phyloP scores from a whole-genome alignment of 2,797 vertebrate species.

The Periparus ater region DNA sequence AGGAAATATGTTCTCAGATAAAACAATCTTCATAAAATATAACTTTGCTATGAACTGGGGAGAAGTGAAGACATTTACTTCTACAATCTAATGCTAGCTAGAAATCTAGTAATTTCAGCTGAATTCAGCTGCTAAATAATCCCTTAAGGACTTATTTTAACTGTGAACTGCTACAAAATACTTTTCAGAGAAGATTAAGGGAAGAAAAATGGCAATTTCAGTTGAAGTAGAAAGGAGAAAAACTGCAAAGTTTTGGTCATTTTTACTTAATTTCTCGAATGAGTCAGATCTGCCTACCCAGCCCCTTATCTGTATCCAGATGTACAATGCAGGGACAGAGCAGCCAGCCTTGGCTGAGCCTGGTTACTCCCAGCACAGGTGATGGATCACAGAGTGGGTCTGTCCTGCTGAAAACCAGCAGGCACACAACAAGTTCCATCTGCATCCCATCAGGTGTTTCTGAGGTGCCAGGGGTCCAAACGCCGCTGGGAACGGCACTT shows the following conservation, averaged over 20 bases:
- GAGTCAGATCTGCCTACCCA: background rate
- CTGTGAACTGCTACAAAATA: conserved; percentile 11
- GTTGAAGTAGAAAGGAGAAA: background rate
- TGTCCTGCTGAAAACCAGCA: conserved; percentile 50
- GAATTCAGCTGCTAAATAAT: conserved; percentile 14
- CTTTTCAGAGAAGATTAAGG: conserved; percentile 6
- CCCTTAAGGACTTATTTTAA: conserved; percentile 33
- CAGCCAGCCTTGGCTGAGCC: background rate
- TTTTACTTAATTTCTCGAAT: background rate
- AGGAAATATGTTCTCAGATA: conserved; percentile 38
- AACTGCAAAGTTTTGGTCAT: background rate
- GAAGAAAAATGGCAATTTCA: background rate
- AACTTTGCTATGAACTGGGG: background rate
- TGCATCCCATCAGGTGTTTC: conserved; percentile 66
- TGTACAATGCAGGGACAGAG: background rate
- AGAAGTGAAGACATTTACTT: conserved; percentile 27
- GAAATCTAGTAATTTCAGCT: conserved; percentile 33
- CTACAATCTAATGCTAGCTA: background rate
- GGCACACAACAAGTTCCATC: conserved; percentile 48
- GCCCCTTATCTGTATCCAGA: background rate
- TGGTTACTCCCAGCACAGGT: conserved; percentile 49
- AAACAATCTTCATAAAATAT: background rate
- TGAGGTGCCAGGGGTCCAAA: conserved; percentile 64
- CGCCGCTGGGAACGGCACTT: conserved; percentile 3
- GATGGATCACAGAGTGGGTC: conserved; percentile 63